Base-by-base conservation (phyloP, 2,113 vertebrate genomes). In the Nycticryphes semicollaris region DNA sequence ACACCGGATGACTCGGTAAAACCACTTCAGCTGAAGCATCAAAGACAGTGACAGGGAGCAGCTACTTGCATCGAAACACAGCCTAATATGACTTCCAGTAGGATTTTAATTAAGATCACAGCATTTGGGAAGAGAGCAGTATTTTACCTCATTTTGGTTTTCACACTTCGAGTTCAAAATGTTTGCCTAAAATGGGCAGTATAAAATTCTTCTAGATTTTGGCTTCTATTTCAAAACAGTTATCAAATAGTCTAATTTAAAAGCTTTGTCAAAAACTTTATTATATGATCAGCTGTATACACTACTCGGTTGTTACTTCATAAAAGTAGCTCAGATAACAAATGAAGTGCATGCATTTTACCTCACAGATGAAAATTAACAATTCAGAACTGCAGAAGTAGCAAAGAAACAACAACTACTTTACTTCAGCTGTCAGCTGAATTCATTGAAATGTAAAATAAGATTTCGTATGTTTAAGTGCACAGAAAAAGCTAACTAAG, bases 21-120 rank as follows among this genome's bases (percentile, higher is more conserved):
- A 89, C 78, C 87, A 69, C 74, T 93, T 95, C 64, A 92, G 79
- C 60, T 96, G 79, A 95, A 94, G 84, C 72, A 91, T 95, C 90
- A 96, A 80, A 93, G 80, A 93, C 67, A 95, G 90, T 92, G 93
- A 95, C 74, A 89, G 50, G 48, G 50, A 97, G 89, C 31, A 90
- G 68, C 33, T 84, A 87, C 60, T 91, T 86, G 43, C 69, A 95
- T 16, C 91, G 76, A 97, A 91, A 95, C 84, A 90, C 64, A 94
- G 57, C 31, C 66, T 93, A 84, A 47, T 86, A 62, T 83, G 76
- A 92, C 79, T 95, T 96, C 18, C 74, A 95, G 30, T 51, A 66
- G 78, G 33, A 88, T 91, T 96, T 91, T 94, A 91, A 85, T 87
- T 89, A 80, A 76, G 67, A 94, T 4, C 51, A 37, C n/a, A 89